Conservation (phyloP, 2,113 vertebrate species). For the Tricholaema leucomelas region DNA sequence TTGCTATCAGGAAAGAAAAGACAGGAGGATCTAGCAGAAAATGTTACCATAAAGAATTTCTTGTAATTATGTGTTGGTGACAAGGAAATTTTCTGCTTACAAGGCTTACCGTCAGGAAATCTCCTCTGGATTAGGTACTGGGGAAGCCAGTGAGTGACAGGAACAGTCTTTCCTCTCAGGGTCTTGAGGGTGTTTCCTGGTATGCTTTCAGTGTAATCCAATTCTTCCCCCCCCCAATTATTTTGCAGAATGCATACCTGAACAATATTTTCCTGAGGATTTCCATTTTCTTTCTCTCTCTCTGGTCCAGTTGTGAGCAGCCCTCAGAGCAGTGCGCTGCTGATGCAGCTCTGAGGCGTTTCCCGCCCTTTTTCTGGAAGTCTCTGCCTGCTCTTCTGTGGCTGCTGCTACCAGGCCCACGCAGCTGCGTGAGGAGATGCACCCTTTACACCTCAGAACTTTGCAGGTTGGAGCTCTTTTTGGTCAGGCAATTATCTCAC, state of each 20-base stretch:
- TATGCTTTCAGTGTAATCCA: rapidly evolving
- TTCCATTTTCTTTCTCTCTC: rapidly evolving
- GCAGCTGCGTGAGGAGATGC: not conserved
- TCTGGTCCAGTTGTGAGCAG: rapidly evolving
- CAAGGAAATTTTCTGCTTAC: rapidly evolving
- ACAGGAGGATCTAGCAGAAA: not conserved
- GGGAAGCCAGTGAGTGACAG: rapidly evolving
- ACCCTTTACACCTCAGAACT: rapidly evolving
- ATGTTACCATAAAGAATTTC: not conserved
- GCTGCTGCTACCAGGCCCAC: too few relatives aligned
- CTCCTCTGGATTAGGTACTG: not conserved
- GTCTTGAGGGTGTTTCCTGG: rapidly evolving
- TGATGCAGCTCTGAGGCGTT: not conserved
- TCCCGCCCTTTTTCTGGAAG: not conserved
- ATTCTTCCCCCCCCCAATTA: not conserved
- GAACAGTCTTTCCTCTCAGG: too few relatives aligned
- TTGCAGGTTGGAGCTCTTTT: rapidly evolving
- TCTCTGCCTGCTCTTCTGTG: not conserved
- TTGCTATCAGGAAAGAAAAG: not conserved
- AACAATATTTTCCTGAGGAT: rapidly evolving
- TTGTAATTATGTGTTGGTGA: rapidly evolving
- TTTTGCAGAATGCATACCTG: not conserved
- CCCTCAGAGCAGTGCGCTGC: rapidly evolving
- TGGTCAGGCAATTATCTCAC: rapidly evolving
- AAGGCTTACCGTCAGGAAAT: rapidly evolving